phyloP scores from a whole-genome alignment of 2,113 vertebrate genomes.

The Oplegnathus fasciatus region DNA sequence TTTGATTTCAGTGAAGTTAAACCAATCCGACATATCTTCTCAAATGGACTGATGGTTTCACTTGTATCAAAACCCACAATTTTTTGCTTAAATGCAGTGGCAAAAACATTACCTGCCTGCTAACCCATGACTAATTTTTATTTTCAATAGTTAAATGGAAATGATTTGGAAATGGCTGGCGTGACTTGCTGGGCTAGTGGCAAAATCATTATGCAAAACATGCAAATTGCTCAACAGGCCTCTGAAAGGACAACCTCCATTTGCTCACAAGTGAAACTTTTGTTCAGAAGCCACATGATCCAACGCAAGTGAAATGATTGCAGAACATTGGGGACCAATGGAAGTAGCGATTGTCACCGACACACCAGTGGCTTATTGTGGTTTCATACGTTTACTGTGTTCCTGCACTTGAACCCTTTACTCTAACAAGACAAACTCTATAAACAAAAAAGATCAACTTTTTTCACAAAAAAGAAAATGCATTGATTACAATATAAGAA shows the following conservation, averaged over 20 bases:
- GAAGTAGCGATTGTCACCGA: conserved; percentile 82
- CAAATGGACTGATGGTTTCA: conserved; percentile 7
- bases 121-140: conserved; percentile 25
- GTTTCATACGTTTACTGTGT: conserved; percentile 95
- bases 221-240: conserved; percentile 20
- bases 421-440: conserved; percentile 89
- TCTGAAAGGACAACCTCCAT: background rate
- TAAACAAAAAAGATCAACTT: conserved; percentile 98
- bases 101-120: background rate
- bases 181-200: conserved; percentile 31
- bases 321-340: conserved; percentile 35
- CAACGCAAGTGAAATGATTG: conserved; percentile 33
- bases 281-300: conserved; percentile 77
- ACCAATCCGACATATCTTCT: background rate
- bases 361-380: conserved; percentile 93
- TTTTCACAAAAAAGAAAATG: conserved; percentile 90
- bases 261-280: conserved; percentile 20
- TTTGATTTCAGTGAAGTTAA: background rate
- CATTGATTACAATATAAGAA: conserved; percentile 97
- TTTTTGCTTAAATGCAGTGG: background rate
- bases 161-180: conserved; percentile 14
- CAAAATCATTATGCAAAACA: conserved; percentile 21
- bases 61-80: background rate
- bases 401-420: conserved; percentile 93
- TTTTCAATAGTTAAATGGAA: conserved; percentile 3